phyloP scores from a whole-genome alignment of 2,888 invertebrate genomes.

The Eupithecia inturbata region DNA sequence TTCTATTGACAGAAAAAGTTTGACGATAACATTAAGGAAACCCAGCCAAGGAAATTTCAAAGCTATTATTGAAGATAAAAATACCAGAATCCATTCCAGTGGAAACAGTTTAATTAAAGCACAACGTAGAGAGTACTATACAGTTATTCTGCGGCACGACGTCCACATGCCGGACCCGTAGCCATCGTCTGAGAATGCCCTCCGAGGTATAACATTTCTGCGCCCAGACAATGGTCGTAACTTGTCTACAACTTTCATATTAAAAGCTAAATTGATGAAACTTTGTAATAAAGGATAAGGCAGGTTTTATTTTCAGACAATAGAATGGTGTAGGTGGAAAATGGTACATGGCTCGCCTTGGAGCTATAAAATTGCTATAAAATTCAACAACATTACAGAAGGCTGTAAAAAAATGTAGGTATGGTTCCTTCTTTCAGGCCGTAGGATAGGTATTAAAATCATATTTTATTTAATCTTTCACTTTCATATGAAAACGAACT shows the following conservation, averaged over 20 bases:
- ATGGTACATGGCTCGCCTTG: neutral
- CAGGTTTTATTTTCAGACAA: slow-evolving; percentile 8
- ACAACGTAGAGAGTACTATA: slow-evolving; percentile 14
- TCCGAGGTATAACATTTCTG: slow-evolving; percentile 39
- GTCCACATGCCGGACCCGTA: slow-evolving; percentile 22
- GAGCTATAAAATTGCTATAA: too few species aligned
- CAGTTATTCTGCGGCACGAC: slow-evolving; percentile 28
- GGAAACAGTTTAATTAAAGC: slow-evolving; percentile 45
- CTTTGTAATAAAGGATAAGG: slow-evolving; percentile 21
- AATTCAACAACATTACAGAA: too few species aligned
- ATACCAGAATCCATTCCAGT: slow-evolving; percentile 37
- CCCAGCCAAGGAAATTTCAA: neutral
- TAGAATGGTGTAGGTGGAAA: neutral
- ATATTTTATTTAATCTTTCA: too few species aligned
- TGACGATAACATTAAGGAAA: neutral
- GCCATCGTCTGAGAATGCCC: slow-evolving; percentile 45
- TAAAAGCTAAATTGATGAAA: slow-evolving; percentile 40
- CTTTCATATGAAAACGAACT: too few species aligned
- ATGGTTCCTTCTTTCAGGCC: too few species aligned
- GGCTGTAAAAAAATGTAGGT: too few species aligned
- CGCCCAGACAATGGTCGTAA: slow-evolving; percentile 42
- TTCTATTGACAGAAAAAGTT: neutral
- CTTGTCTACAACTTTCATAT: slow-evolving; percentile 40
- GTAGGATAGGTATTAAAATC: too few species aligned
- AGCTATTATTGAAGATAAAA: slow-evolving; percentile 31